Evolutionary conservation across 2,113 vertebrate species (phyloP).

Genomic region (Pterocles orientalis): DNA sequence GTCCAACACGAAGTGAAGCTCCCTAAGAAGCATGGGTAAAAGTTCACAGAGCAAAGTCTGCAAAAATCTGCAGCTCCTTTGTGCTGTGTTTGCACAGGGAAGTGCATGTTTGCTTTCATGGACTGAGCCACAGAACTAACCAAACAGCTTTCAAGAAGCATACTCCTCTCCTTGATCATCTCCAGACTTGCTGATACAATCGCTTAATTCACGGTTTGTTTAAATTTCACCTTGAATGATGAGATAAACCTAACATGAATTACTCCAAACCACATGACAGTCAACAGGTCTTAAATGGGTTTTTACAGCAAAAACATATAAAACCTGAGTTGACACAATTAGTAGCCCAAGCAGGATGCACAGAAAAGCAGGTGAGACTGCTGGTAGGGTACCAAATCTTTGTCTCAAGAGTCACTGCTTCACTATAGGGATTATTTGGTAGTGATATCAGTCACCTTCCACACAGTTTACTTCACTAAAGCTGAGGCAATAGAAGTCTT

Average conservation of each 20-base stretch:
- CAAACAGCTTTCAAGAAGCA: slow-evolving; percentile 10
- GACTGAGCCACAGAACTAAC: slow-evolving; percentile 16
- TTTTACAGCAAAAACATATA: neutral
- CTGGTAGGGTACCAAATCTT: neutral
- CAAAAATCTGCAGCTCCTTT: slow-evolving; percentile 5
- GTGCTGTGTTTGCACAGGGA: neutral
- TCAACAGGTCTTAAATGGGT: neutral
- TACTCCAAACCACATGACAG: neutral
- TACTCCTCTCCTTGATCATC: slow-evolving; percentile 35
- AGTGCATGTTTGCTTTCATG: neutral
- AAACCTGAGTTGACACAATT: neutral
- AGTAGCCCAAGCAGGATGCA: neutral
- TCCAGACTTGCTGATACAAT: slow-evolving; percentile 1
- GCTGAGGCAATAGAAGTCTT: neutral
- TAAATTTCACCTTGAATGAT: neutral
- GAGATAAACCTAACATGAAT: neutral
- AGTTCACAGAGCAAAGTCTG: neutral
- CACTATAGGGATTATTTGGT: neutral
- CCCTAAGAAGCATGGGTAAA: neutral
- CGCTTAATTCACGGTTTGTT: neutral
- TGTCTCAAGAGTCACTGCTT: neutral
- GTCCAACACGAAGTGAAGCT: neutral
- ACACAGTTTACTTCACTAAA: neutral
- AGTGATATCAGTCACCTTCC: neutral
- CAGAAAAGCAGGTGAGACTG: neutral